phyloP scores from a whole-genome alignment of 2,113 vertebrate species.

The Nycticebus coucang region DNA sequence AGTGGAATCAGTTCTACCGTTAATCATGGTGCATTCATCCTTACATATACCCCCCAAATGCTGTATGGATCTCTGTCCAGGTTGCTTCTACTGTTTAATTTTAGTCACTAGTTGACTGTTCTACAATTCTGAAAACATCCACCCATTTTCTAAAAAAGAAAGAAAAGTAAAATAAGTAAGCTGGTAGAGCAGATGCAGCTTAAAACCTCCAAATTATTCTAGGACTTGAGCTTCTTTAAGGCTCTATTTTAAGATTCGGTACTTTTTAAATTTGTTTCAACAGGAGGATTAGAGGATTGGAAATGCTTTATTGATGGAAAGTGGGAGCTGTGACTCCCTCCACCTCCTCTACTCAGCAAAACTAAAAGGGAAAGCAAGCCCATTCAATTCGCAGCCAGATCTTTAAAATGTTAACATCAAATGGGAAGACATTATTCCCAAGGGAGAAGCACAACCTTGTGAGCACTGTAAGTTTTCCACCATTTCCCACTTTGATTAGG shows the following conservation, averaged over 20 bases:
- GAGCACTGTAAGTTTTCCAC: background rate
- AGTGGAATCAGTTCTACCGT: background rate
- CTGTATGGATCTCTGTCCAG: background rate
- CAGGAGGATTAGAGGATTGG: conserved; percentile 50
- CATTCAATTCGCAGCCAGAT: conserved; percentile 18
- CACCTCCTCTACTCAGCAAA: conserved; percentile 51
- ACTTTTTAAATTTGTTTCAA: conserved; percentile 54
- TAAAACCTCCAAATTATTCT: conserved; percentile 64
- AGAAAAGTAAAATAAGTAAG: conserved; percentile 46
- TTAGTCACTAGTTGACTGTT: background rate
- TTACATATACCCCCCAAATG: background rate
- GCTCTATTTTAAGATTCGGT: conserved; percentile 67
- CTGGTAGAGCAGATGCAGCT: conserved; percentile 58
- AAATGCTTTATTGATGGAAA: conserved; percentile 66
- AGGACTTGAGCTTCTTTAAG: conserved; percentile 50
- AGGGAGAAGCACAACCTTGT: background rate
- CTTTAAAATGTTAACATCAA: background rate
- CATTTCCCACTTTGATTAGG: background rate
- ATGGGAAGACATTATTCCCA: background rate
- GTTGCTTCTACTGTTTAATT: background rate
- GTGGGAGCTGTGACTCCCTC: conserved; percentile 56
- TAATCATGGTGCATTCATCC: background rate
- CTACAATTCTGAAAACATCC: background rate
- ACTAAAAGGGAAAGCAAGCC: conserved; percentile 39
- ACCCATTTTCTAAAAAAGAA: conserved; percentile 46